Base-by-base conservation (phyloP, 2,113 vertebrate species). In the Callipepla squamata region DNA sequence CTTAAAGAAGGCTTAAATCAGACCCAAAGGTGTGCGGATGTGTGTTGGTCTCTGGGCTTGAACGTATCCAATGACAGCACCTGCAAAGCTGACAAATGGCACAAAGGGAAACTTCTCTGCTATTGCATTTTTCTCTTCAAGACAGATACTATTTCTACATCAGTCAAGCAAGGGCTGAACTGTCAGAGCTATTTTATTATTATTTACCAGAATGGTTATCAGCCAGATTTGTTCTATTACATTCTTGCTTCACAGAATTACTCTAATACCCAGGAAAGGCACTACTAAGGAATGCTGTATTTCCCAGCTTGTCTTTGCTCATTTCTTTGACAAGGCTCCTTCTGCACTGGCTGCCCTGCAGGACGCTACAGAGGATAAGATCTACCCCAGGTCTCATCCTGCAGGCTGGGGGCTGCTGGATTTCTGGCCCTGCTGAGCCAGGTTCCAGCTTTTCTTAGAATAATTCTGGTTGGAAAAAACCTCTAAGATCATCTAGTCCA, bases 161-260 rank as follows among this genome's bases (percentile, higher is more conserved):
- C 82, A 93, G 82, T 88, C 92, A 92, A 70, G 57, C 55, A 55
- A 65, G 15, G 78, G 67, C 44, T 58, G 61, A 89, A 78, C 72
- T 91, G 67, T 45, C 83, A 78, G 59, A 91, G 44, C 9, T 87
- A 40, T 53, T 88, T 70, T 73, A 57, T 86, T 89, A 59, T 89
- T 94, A 87, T 93, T 95, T 95, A 83, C 76, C 45, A 77, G 79
- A 91, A 79, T 0, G 0, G 11, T 75, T 92, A 95, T 86, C 58
- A 66, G 44, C 4, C 32, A 77, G 55, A 74, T 88, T 82, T 76
- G 20, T 62, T 36, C 77, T 79, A 68, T 80, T 91, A 83, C 68
- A 92, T 65, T 78, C 36, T 73, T 51, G 11, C n/a, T 76, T 66
- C 36, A 47, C 0, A 68, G 44, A 72, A 73, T 70, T 92, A 75